These are phyloP conservation scores for Nautilus pompilius DNA, from an alignment of 1,140 invertebrate genomes.

Conservation along the genomic window DNA sequence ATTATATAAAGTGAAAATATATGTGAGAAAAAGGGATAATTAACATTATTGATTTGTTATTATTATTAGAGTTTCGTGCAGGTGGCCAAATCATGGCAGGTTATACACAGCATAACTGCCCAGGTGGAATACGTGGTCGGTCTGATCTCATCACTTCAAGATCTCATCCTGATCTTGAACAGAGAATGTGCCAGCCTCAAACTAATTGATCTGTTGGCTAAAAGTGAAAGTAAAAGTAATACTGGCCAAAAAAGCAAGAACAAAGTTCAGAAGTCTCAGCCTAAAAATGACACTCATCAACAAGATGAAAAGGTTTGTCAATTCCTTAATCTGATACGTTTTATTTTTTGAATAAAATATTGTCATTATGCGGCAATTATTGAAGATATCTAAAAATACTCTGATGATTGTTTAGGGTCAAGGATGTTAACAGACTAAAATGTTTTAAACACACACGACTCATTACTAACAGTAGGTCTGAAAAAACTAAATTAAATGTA, in stretches of 20 bases:
- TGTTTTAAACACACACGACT: too few relatives aligned
- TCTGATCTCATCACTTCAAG: constrained; percentile 34
- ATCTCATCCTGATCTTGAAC: constrained; percentile 27
- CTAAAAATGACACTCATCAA: not conserved
- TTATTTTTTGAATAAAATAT: too few relatives aligned
- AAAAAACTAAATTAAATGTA: too few relatives aligned
- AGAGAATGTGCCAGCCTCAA: not conserved
- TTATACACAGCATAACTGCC: constrained; percentile 39
- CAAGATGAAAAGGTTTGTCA: not conserved
- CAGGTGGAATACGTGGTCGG: constrained; percentile 36
- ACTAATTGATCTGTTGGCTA: not conserved
- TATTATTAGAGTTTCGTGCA: constrained; percentile 16
- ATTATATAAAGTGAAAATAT: not conserved
- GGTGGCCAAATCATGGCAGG: constrained; percentile 36
- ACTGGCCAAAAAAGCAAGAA: not conserved
- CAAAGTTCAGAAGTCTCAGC: not conserved
- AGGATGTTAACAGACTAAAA: too few relatives aligned
- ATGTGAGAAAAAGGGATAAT: not conserved
- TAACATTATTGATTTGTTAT: constrained; percentile 4
- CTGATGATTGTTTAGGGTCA: too few relatives aligned
- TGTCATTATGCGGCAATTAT: too few relatives aligned
- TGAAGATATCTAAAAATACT: too few relatives aligned
- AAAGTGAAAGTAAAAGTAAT: not conserved
- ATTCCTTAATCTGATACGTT: too few relatives aligned
- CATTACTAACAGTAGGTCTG: too few relatives aligned